Evolutionary conservation across 2,797 vertebrate genomes (phyloP).

Genomic region (Gobionotothen gibberifrons): DNA sequence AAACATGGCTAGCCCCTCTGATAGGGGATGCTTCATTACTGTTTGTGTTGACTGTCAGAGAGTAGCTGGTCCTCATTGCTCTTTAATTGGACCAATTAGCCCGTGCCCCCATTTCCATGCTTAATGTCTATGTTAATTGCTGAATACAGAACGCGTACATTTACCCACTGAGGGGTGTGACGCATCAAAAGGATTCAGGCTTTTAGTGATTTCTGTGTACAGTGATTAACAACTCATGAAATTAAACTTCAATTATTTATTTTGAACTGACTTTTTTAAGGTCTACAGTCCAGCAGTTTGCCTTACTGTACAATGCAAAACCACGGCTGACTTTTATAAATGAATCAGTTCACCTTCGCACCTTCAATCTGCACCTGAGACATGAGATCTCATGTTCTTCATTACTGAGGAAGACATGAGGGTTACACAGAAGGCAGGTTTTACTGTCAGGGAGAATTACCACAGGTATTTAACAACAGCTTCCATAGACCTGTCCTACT

Average conservation of each 20-base stretch:
- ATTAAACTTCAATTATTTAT: slow-evolving; percentile 12
- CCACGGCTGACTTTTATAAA: not conserved
- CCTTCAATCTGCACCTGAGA: not conserved
- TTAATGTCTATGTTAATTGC: slow-evolving; percentile 69
- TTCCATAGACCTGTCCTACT: slow-evolving; percentile 16
- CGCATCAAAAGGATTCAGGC: slow-evolving; percentile 51
- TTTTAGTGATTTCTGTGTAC: slow-evolving; percentile 50
- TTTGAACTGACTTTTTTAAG: not conserved
- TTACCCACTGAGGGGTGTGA: slow-evolving; percentile 51
- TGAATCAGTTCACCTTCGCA: not conserved
- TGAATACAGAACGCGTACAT: slow-evolving; percentile 49
- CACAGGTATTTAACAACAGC: slow-evolving; percentile 21
- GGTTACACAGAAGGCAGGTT: slow-evolving; percentile 5
- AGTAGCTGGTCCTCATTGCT: slow-evolving; percentile 63
- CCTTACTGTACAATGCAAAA: not conserved
- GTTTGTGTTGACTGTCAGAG: slow-evolving; percentile 76
- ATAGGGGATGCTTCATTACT: slow-evolving; percentile 72
- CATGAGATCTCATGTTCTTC: slow-evolving; percentile 26
- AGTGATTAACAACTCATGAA: slow-evolving; percentile 30
- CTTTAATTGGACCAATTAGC: slow-evolving; percentile 79
- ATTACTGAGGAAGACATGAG: slow-evolving; percentile 31
- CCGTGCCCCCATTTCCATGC: slow-evolving; percentile 68
- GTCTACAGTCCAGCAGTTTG: slow-evolving; percentile 4
- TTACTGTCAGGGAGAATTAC: slow-evolving; percentile 29
- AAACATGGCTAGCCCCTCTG: slow-evolving; percentile 63